Conservation (phyloP, 1,140 invertebrate species). For the Ruditapes philippinarum region DNA sequence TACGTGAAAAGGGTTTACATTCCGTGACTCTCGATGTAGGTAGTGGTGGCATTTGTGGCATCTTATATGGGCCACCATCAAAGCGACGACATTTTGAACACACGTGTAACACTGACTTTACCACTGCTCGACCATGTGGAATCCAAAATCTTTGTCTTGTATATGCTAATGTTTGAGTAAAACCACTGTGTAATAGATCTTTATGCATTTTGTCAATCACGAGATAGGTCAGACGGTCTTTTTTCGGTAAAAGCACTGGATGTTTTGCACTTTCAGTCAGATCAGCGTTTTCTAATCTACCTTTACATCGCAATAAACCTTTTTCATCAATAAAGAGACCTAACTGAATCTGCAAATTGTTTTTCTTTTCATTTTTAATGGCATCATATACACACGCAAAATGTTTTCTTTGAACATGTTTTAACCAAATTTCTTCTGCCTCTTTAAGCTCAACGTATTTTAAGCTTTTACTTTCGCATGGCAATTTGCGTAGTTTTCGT, state of each 20-base stretch:
- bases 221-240: neutral
- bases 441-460: neutral
- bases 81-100: neutral
- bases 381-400: neutral
- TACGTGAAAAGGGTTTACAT: too few species aligned
- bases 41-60: too few species aligned
- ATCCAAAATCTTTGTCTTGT: constrained; percentile 30
- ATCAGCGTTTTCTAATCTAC: neutral
- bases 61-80: constrained; percentile 39
- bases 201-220: neutral
- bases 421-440: neutral
- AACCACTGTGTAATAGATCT: neutral
- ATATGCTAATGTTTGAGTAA: neutral
- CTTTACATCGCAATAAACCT: neutral
- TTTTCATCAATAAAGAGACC: neutral
- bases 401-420: too few species aligned
- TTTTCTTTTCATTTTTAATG: neutral
- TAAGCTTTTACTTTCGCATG: neutral
- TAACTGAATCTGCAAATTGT: neutral
- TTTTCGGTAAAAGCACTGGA: neutral
- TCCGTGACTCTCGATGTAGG: too few species aligned
- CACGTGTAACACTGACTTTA: too few species aligned
- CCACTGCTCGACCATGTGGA: neutral
- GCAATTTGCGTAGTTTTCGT: neutral
- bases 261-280: neutral